Evolutionary conservation across 1,140 invertebrate species (phyloP), one percentile per base, ranked within the genome.

Genomic region (Elysia chlorotica): DNA sequence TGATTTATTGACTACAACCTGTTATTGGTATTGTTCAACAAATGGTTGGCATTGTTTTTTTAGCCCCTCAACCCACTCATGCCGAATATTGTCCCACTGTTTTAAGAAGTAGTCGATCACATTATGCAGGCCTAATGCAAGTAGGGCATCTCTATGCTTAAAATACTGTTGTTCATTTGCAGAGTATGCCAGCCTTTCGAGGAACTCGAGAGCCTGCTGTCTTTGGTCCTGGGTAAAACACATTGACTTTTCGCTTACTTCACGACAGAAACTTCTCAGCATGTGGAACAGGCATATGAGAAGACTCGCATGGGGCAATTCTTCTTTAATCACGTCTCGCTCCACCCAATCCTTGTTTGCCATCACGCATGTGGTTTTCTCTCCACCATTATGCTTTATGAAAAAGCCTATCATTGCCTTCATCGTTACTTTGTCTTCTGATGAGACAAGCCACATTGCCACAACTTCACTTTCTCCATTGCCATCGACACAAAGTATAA

Each of bases 201-300:
- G 38, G 48, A 67, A 23, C n/a, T 67, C 65, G 4, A 67, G 25
- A 37, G 17, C 37, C 4, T 23, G 6, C 21, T 67, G 3, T 37
- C 21, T 67, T 17, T 67, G 25, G 23, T 17, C 65, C 3, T 28
- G 2, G 17, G 65, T 10, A 38, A 17, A 23, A 10, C 17, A 23
- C 35, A 67, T 38, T 14, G 3, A 41, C 17, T 67, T 48, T 48
- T 38, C 38, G 2, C 35, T 67, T 3, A 67, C 65, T 30, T 67
- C 65, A 41, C 65, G 4, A 5, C 38, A 21, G 35, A 67, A 67
- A 23, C 5, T 67, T 35, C 38, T 67, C 38, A 67, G 6, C 14
- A 30, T 48, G 38, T 67, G 65, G 25, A 67, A 67, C 23, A 67
- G 65, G 38, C 38, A 67, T 5, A 67, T 67, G 14, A 67, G 65